Base-by-base conservation (phyloP, 2,888 invertebrate species). In the Cynaeus angustus region DNA sequence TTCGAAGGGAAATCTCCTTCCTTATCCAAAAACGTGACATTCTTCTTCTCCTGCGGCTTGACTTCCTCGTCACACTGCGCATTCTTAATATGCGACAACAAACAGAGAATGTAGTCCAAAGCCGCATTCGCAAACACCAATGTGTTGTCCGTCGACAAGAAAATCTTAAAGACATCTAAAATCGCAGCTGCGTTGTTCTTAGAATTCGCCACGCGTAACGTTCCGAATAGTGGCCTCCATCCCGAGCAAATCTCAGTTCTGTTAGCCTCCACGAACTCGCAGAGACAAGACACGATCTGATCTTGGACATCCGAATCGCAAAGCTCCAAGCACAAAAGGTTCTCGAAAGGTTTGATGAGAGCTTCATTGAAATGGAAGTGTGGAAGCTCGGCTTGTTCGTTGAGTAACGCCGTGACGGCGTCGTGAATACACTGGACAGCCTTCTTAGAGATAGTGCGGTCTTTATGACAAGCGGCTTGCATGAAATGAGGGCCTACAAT, bases 301-400 rank as follows among this genome's bases (percentile, higher is more conserved):
- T 92, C 92, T 93, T 97, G 96, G 41, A 97, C 95, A 84, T 98
- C 98, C 68, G 92, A 90, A 84, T 97, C 97, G 83, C 97, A 97
- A 7, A 96, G 88, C 82, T 98, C 98, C 79, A 97, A 89, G 82
- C 97, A 97, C 0, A 98, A 87, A 41, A 98, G 89, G 82, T 97
- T 97, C 85, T 98, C 97, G 82, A 97, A 97, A 0, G 98, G 97
- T 81, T 98, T 97, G 76, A 98, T 91, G 6, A 98, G 87, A 0
- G 96, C 95, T 84, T 98, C 98, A 83, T 98, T 97, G 83, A 98
- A 96, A 83, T 98, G 97, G 85, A 97, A 98, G 85, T 97, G 95
- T 0, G 96, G 93, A 72, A 96, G 84, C 82, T 98, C 98, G 0
- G 92, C 90, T 83, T 95, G 95, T 80, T 94, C 94, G 78, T 94